Conservation (phyloP, 1,140 invertebrate genomes). For the Akabosia matsudoensis region DNA sequence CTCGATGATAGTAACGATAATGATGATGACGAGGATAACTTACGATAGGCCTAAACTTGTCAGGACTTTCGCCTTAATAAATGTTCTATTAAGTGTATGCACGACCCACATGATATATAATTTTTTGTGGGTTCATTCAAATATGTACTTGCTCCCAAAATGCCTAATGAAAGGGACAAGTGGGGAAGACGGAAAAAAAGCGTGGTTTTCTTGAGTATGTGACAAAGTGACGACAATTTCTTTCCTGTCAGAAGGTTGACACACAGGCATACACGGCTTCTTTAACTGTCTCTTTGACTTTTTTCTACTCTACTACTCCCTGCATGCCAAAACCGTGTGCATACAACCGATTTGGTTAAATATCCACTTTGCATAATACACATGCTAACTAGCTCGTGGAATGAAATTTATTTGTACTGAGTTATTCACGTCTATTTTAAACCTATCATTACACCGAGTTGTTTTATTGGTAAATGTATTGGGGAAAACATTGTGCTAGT, state of each 20-base stretch:
- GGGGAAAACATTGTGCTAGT: no score
- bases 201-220: not conserved
- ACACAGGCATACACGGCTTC: not conserved
- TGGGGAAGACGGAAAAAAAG: not conserved
- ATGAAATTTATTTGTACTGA: not conserved
- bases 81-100: not conserved
- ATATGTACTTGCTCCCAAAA: not conserved
- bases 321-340: not conserved
- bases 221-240: constrained; percentile 21
- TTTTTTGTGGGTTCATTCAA: not conserved
- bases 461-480: no score
- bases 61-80: not conserved
- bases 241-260: constrained; percentile 13
- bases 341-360: not conserved
- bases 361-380: not conserved
- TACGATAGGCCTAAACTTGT: not conserved
- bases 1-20: not conserved
- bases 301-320: not conserved
- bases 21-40: not conserved
- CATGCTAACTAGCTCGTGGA: not conserved
- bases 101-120: not conserved
- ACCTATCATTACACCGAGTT: no score
- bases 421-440: not conserved
- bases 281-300: constrained; percentile 16
- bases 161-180: not conserved